A percentile compares a stretch with the other conserved stretches of the same genome.
Evolutionary conservation across 2,797 vertebrate genomes (phyloP).

Genomic region (Okamejei kenojei): DNA sequence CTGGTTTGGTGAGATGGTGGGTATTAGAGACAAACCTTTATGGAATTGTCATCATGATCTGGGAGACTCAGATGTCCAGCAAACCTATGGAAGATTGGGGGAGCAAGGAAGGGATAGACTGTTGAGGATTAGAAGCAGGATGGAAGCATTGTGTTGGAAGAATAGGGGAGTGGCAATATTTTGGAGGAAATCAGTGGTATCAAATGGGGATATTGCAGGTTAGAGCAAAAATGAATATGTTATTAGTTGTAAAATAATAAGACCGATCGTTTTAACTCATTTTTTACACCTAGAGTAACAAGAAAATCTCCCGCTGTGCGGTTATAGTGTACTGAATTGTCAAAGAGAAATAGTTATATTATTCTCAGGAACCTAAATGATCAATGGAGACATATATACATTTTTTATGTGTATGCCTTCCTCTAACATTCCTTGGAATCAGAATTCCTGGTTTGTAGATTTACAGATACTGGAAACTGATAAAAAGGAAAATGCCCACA

Average conservation of each 20-base stretch:
- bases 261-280: background rate
- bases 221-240: background rate
- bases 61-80: too few species aligned
- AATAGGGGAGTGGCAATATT: too few species aligned
- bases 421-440: background rate
- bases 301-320: background rate
- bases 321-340: background rate
- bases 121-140: too few species aligned
- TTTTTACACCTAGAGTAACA: background rate
- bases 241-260: background rate
- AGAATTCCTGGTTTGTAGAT: background rate
- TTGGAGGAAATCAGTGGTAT: too few species aligned
- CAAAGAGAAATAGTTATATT: background rate
- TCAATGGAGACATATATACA: background rate
- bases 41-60: too few species aligned
- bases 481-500: background rate
- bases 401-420: background rate
- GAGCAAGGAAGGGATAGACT: too few species aligned
- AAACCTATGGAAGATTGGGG: too few species aligned
- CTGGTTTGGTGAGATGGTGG: too few species aligned
- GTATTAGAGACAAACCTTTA: too few species aligned
- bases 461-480: background rate
- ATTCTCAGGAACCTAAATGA: background rate
- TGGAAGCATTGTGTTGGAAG: too few species aligned
- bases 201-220: too few species aligned